Percentiles rank a stretch among this genome's conserved stretches.
Conservation (phyloP, 2,113 vertebrate genomes). For the Miniopterus natalensis region DNA sequence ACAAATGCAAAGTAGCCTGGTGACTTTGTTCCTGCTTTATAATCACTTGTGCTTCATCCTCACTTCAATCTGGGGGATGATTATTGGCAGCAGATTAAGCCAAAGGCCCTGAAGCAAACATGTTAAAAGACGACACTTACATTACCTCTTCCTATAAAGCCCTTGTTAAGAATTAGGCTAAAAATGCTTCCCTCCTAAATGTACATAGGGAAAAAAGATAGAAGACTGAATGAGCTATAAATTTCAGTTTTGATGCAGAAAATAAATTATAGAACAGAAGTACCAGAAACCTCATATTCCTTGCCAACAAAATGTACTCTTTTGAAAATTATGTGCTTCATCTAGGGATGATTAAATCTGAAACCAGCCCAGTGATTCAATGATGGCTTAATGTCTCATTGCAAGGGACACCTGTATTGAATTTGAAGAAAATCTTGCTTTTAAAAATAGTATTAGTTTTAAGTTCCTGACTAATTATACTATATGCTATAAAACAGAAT, state of each 20-base stretch:
- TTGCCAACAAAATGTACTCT: constrained; percentile 57
- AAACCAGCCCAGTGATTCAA: constrained; percentile 41
- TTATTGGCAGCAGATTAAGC: neutral
- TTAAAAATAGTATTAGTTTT: constrained; percentile 43
- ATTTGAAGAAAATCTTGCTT: constrained; percentile 38
- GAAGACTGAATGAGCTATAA: constrained; percentile 18
- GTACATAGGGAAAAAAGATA: neutral
- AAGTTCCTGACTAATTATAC: constrained; percentile 33
- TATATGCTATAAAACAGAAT: constrained; percentile 1
- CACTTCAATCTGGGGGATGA: neutral
- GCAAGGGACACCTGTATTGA: neutral
- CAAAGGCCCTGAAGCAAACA: neutral
- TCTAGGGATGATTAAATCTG: constrained; percentile 23
- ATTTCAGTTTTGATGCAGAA: constrained; percentile 48
- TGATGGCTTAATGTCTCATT: constrained; percentile 46
- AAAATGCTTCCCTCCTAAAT: constrained; percentile 26
- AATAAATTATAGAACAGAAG: constrained; percentile 50
- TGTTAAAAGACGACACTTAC: constrained; percentile 33
- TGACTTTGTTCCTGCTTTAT: constrained; percentile 38
- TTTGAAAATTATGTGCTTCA: constrained; percentile 56
- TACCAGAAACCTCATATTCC: neutral
- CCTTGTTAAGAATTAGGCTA: neutral
- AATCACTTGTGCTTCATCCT: constrained; percentile 30
- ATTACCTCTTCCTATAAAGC: neutral
- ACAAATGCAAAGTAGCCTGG: neutral